phyloP scores from a whole-genome alignment of 2,888 invertebrate species.

The Stegophylla sp. region DNA sequence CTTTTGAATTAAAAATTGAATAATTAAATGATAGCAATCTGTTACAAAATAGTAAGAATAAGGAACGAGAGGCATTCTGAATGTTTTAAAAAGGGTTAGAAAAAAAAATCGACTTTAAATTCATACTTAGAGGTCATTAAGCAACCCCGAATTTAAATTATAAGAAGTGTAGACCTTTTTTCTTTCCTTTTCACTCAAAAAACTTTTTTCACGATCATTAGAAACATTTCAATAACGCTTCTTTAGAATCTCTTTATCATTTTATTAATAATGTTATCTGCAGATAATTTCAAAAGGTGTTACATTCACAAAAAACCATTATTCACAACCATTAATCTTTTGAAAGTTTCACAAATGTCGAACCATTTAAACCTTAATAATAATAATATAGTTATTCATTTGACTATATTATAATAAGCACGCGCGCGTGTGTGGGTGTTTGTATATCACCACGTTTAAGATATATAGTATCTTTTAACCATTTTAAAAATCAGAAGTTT shows the following conservation, averaged over 20 bases:
- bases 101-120: neutral
- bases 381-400: neutral
- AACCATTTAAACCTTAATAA: conserved; percentile 34
- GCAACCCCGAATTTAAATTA: neutral
- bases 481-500: too few relatives aligned
- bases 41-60: too few relatives aligned
- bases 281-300: conserved; percentile 20
- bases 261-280: conserved; percentile 36
- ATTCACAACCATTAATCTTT: conserved; percentile 27
- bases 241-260: conserved; percentile 13
- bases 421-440: too few relatives aligned
- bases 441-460: too few relatives aligned
- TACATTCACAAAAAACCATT: conserved; percentile 15
- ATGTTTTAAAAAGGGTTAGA: neutral
- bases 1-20: too few relatives aligned
- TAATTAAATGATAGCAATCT: too few relatives aligned
- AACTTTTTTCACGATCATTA: neutral
- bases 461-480: too few relatives aligned
- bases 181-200: neutral
- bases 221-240: conserved; percentile 9
- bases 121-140: conserved; percentile 1
- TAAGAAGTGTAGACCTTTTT: neutral
- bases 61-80: neutral
- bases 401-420: too few relatives aligned
- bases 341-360: conserved; percentile 24